Conservation (phyloP, 2,888 invertebrate species). For the Nudaria mundana region DNA sequence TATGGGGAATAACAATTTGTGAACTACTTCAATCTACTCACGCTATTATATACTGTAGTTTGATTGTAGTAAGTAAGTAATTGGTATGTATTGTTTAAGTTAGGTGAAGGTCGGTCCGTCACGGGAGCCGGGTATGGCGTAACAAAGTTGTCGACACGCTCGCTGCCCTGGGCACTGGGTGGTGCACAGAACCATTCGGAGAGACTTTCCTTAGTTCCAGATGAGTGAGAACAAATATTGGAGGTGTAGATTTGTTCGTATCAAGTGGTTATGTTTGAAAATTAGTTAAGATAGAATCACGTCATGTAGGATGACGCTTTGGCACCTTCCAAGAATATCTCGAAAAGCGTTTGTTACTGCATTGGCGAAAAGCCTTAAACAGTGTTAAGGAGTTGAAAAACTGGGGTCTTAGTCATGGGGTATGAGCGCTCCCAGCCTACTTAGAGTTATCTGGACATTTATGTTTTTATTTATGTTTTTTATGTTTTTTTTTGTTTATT, state of each 20-base stretch:
- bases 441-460: no score
- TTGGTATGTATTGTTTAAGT: slow-evolving; percentile 7
- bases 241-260: background rate
- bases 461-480: no score
- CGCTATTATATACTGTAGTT: slow-evolving; percentile 8
- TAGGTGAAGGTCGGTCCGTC: slow-evolving; percentile 36
- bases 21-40: slow-evolving; percentile 2
- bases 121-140: slow-evolving; percentile 61
- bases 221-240: slow-evolving; percentile 23
- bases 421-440: no score
- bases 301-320: no score
- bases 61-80: slow-evolving; percentile 4
- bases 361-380: no score
- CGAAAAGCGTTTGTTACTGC: no score
- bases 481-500: no score
- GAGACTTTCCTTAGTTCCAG: slow-evolving; percentile 16
- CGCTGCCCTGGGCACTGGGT: slow-evolving; percentile 44
- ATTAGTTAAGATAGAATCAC: no score
- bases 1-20: slow-evolving; percentile 12
- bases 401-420: no score
- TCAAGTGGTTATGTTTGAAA: no score
- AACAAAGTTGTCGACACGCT: slow-evolving; percentile 53
- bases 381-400: no score
- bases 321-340: no score
- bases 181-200: slow-evolving; percentile 33